A percentile compares a stretch with the other conserved stretches of the same genome.
phyloP scores from a whole-genome alignment of 2,888 invertebrate genomes.

The Meteorus cinctellus region DNA sequence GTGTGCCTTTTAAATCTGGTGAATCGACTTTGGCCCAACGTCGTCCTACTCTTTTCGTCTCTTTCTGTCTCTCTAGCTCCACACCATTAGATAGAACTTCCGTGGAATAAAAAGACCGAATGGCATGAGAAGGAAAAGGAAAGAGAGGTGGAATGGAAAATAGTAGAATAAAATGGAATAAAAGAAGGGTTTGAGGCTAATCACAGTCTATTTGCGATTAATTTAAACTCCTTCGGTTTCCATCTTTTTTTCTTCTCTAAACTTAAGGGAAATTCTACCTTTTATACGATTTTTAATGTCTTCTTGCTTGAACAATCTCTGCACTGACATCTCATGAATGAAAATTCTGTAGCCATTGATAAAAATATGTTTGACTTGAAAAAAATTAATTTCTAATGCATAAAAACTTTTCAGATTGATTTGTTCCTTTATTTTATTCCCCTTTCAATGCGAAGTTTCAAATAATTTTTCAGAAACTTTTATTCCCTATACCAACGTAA shows the following conservation, averaged over 20 bases:
- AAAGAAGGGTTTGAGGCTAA: constrained; percentile 38
- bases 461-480: too few species aligned
- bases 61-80: neutral
- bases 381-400: constrained; percentile 15
- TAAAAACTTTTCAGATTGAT: neutral
- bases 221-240: constrained; percentile 39
- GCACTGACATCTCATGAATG: constrained; percentile 15
- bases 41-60: neutral
- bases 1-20: constrained; percentile 38
- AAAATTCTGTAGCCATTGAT: constrained; percentile 27
- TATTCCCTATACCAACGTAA: too few species aligned
- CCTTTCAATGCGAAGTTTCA: too few species aligned
- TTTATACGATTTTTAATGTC: constrained; percentile 37
- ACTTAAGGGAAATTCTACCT: constrained; percentile 34
- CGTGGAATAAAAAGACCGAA: constrained; percentile 14
- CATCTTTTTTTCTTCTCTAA: constrained; percentile 16
- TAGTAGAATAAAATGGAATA: constrained; percentile 17
- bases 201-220: constrained; percentile 46
- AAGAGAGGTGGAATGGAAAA: constrained; percentile 20
- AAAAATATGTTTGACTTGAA: neutral
- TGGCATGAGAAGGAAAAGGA: neutral
- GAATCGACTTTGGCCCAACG: constrained; percentile 38
- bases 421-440: too few species aligned
- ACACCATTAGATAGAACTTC: constrained; percentile 30
- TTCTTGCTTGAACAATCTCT: neutral